These are phyloP conservation scores for Ophion costatus DNA, from an alignment of 2,888 invertebrate genomes.

Conservation along the genomic window DNA sequence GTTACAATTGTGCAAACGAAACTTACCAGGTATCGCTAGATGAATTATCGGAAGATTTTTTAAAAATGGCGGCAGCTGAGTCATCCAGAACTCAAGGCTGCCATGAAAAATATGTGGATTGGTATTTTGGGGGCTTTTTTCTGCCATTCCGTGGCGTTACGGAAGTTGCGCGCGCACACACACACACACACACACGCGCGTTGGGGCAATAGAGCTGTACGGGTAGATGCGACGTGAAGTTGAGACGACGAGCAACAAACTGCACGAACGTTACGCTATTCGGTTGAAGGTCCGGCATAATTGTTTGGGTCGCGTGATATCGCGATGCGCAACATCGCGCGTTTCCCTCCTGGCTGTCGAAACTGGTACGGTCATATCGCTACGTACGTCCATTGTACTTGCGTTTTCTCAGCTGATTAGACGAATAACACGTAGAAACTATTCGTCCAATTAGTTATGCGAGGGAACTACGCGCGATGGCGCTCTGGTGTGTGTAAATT, in stretches of 20 bases:
- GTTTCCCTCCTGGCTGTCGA: neutral
- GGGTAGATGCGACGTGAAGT: neutral
- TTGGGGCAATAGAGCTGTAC: neutral
- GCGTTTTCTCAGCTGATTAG: neutral
- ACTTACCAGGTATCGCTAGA: slow-evolving; percentile 90
- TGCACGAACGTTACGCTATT: neutral
- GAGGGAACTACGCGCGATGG: neutral
- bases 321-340: neutral
- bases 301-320: neutral
- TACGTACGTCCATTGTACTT: neutral
- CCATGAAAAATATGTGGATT: slow-evolving; percentile 67
- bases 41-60: slow-evolving; percentile 88
- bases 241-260: neutral
- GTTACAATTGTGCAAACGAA: neutral
- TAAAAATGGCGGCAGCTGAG: slow-evolving; percentile 86
- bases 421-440: too few species aligned
- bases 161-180: neutral
- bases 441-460: neutral
- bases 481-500: neutral
- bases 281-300: neutral
- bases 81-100: slow-evolving; percentile 90
- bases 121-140: neutral
- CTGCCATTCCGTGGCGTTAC: slow-evolving; percentile 1
- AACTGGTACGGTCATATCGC: neutral
- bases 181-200: neutral